Evolutionary conservation across 1,140 invertebrate species (phyloP).

Genomic region (Temnothorax nylanderi): DNA sequence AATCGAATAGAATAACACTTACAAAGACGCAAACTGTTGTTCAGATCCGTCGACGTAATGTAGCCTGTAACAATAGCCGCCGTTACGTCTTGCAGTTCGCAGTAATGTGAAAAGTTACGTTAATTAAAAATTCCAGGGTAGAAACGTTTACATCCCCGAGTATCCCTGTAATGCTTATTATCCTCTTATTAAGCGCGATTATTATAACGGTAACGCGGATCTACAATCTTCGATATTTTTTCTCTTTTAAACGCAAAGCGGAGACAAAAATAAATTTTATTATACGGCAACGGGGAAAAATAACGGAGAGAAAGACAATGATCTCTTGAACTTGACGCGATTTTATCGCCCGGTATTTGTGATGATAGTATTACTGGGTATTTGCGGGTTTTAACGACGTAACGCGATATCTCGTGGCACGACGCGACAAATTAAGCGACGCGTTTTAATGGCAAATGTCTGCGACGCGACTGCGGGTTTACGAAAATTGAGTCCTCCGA

Average conservation of each 20-base stretch:
- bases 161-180: neutral
- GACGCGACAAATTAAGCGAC: constrained; percentile 47
- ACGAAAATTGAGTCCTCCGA: constrained; percentile 54
- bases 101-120: neutral
- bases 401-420: neutral
- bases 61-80: constrained; percentile 21
- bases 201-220: neutral
- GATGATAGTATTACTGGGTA: constrained; percentile 8
- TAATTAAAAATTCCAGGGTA: constrained; percentile 31
- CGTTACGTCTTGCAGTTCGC: neutral
- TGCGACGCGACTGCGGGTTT: constrained; percentile 28
- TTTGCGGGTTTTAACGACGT: constrained; percentile 22
- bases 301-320: neutral
- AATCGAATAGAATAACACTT: constrained; percentile 50
- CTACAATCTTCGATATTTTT: neutral
- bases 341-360: constrained; percentile 8
- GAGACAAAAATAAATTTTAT: neutral
- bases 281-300: neutral
- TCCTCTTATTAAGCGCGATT: neutral
- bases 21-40: neutral
- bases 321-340: neutral
- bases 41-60: neutral
- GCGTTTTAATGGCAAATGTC: constrained; percentile 37
- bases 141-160: neutral
- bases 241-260: neutral